These are phyloP conservation scores for Nothoprocta perdicaria DNA, from an alignment of 2,113 vertebrate genomes.

Conservation along the genomic window DNA sequence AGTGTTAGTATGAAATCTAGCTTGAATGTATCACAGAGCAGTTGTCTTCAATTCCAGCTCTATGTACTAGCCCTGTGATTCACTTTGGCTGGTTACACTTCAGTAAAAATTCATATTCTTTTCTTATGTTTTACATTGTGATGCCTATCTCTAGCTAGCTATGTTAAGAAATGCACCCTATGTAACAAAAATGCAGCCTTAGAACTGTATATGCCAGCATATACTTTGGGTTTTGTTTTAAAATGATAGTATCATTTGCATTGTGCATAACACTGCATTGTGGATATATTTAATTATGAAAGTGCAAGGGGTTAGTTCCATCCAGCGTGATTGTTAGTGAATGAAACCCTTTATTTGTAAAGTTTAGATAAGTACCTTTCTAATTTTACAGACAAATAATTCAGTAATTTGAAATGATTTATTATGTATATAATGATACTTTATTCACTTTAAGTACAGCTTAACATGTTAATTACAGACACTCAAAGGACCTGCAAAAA, in stretches of 20 bases:
- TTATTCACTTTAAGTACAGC: constrained; percentile 73
- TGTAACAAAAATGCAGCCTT: neutral
- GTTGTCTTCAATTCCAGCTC: neutral
- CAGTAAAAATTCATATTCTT: neutral
- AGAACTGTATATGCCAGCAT: neutral
- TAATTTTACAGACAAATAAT: constrained; percentile 79
- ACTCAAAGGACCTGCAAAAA: constrained; percentile 68
- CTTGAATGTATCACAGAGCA: neutral
- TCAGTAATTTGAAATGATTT: constrained; percentile 76
- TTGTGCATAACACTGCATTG: neutral
- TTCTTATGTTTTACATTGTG: neutral
- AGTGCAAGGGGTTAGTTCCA: neutral
- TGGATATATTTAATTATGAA: neutral
- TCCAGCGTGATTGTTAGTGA: constrained; percentile 20
- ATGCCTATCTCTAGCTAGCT: neutral
- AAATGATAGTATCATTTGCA: neutral
- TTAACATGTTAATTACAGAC: constrained; percentile 76
- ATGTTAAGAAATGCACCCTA: neutral
- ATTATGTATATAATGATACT: constrained; percentile 75
- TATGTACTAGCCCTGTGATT: neutral
- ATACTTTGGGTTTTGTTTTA: neutral
- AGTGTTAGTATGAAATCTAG: neutral
- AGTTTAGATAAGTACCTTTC: constrained; percentile 75
- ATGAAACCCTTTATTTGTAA: constrained; percentile 76
- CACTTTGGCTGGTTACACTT: neutral